Conservation (phyloP, 2,113 vertebrate genomes). For the Bujurquina vittata region DNA sequence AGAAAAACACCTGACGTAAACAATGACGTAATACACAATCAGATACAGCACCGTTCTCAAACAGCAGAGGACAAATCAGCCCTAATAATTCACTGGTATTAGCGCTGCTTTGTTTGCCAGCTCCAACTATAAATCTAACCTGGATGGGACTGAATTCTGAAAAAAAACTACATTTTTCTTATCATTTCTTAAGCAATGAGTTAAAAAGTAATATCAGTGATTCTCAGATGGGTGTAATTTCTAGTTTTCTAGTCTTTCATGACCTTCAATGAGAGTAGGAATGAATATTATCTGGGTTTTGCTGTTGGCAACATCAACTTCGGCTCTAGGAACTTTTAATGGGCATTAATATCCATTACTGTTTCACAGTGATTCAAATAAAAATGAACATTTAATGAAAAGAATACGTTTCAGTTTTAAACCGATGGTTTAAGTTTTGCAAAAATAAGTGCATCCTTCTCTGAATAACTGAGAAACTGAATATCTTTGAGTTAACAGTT, state of each 20-base stretch:
- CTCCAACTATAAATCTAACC: no score
- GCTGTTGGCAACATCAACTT: rapidly evolving
- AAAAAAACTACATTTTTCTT: neutral
- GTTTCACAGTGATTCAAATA: neutral
- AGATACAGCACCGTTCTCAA: neutral
- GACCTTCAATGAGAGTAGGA: neutral
- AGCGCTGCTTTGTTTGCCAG: no score
- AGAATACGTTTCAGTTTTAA: neutral
- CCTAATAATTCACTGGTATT: neutral
- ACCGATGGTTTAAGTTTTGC: neutral
- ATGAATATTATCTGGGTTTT: neutral
- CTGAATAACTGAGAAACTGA: neutral
- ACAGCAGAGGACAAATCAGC: neutral
- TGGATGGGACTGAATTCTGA: neutral
- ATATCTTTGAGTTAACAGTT: neutral
- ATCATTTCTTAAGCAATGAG: neutral
- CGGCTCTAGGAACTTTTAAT: rapidly evolving
- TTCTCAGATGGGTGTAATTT: neutral
- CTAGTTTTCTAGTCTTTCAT: neutral
- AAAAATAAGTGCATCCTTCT: neutral
- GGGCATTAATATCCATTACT: neutral
- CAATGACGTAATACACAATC: neutral
- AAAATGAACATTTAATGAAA: neutral
- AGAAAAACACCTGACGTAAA: neutral
- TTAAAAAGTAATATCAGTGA: neutral